Evolutionary conservation across 1,140 invertebrate genomes (phyloP), one percentile per base, ranked within the genome.

Genomic region (Stegodyphus mimosarum): DNA sequence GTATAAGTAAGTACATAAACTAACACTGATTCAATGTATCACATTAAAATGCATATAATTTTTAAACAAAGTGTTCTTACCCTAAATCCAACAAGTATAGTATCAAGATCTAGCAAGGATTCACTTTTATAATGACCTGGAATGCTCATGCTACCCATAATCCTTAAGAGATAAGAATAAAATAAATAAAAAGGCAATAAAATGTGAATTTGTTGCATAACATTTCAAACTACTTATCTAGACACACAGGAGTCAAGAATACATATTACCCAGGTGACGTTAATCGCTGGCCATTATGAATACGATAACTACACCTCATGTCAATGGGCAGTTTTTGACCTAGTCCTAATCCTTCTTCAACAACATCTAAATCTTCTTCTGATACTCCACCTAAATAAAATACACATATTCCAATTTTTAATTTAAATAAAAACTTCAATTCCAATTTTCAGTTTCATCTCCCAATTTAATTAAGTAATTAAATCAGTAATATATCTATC

Each of bases 211-310:
- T 60, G 55, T 60, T 60, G 5, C 9, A 9, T 10, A 15, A 60
- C 1, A 5, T 60, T 60, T 15, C 55, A 60, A 60, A 60, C 5
- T 9, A 60, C 13, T 13, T 10, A 60, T 5, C 55, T 10, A 15
- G n/a, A n/a, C n/a, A n/a, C n/a, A n/a, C n/a, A n/a, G 5, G 9
- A 60, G 15, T 2, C 9, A 60, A 60, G 2, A 60, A 60, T 10
- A 60, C 55, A 60, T 7, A 2, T n/a, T 74, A 87, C 87, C 87
- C 87, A 33, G 87, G 87, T 15, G 78, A 79, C 18, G 73, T 79
- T 66, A 88, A 49, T 17, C 76, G 74, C 81, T 90, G 89, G 0
- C 89, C 89, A 87, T 89, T 89, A 67, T 89, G 88, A 55, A 90
- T 89, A 15, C 88, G 87, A 73, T 88, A 88, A n/a, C 89, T 89